Evolutionary conservation across 2,797 vertebrate species (phyloP).

Genomic region (Cirrhinus mrigala): DNA sequence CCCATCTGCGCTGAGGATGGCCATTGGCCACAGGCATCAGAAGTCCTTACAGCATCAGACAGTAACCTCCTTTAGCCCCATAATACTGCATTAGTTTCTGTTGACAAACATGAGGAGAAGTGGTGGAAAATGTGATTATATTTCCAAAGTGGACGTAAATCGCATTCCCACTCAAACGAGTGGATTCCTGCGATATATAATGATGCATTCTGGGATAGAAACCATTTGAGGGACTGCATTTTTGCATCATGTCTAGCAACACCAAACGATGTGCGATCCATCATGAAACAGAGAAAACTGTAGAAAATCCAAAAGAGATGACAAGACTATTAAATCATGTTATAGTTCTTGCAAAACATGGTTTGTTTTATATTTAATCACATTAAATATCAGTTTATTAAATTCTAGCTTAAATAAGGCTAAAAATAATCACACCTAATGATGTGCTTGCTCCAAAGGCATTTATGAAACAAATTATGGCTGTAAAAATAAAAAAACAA

Average conservation of each 20-base stretch:
- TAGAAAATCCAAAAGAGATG: background rate
- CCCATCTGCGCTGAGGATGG: constrained; percentile 50
- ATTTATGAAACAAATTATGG: background rate
- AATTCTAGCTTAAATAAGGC: background rate
- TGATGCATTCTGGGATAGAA: constrained; percentile 5
- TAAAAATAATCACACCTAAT: background rate
- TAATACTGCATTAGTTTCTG: constrained; percentile 30
- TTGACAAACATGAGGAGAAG: constrained; percentile 43
- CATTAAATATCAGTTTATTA: background rate
- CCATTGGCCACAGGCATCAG: constrained; percentile 45
- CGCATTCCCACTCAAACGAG: constrained; percentile 2
- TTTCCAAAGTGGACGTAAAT: constrained; percentile 37
- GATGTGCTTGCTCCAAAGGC: background rate
- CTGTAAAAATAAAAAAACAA: constrained; percentile 5
- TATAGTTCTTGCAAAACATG: background rate
- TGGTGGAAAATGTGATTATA: constrained; percentile 33
- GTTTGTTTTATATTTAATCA: background rate
- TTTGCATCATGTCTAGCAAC: background rate
- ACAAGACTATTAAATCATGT: background rate
- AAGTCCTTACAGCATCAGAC: constrained; percentile 28
- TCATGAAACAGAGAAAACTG: background rate
- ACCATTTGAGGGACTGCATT: background rate
- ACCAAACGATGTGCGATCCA: background rate
- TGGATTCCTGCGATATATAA: background rate
- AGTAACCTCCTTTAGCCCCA: constrained; percentile 33